A percentile compares a stretch with the other conserved stretches of the same genome.
These are phyloP conservation scores for Rousettus madagascariensis DNA, from an alignment of 2,797 vertebrate genomes.

Conservation along the genomic window DNA sequence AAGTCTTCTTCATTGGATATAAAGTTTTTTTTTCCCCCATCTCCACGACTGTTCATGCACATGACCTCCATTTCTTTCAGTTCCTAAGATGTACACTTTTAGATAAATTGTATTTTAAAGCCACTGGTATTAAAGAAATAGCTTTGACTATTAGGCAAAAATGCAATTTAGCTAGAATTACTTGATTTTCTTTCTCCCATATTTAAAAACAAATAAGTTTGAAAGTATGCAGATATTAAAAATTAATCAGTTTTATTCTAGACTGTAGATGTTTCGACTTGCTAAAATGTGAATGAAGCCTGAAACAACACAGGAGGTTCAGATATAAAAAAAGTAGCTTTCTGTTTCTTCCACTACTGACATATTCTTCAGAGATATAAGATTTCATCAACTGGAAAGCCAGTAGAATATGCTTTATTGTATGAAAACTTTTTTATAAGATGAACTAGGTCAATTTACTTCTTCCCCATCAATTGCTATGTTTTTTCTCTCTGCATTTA, in stretches of 20 bases:
- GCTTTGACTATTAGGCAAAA: background rate
- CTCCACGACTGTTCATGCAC: background rate
- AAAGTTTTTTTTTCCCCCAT: background rate
- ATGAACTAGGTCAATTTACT: background rate
- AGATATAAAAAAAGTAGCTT: background rate
- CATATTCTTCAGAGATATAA: background rate
- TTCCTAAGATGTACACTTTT: background rate
- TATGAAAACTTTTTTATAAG: background rate
- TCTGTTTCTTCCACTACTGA: background rate
- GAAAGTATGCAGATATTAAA: background rate
- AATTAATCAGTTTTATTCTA: background rate
- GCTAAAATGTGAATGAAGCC: background rate
- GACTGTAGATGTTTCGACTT: background rate
- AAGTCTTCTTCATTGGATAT: background rate
- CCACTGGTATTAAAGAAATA: background rate
- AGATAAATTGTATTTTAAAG: background rate
- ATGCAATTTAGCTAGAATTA: background rate
- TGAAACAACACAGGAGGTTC: background rate
- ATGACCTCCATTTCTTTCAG: background rate
- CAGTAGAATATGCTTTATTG: background rate
- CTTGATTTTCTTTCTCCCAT: background rate
- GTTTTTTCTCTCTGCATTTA: background rate
- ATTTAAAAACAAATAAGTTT: background rate
- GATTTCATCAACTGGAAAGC: background rate
- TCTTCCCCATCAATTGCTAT: background rate